Evolutionary conservation across 2,113 vertebrate genomes (phyloP).

Genomic region (Colaptes auratus): DNA sequence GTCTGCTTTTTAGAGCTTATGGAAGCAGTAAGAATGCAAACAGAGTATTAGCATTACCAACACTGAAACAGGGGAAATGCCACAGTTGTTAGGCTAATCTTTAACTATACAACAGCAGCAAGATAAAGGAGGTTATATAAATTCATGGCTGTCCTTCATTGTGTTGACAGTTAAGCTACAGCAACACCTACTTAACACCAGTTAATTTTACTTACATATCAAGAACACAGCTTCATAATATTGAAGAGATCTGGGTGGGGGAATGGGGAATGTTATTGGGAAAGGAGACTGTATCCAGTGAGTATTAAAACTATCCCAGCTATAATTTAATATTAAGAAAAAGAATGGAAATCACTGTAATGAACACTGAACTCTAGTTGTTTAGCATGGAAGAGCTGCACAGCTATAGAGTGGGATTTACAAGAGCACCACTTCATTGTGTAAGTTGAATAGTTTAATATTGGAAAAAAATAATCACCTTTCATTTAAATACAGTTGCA

Average conservation of each 20-base stretch:
- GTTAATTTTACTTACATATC: neutral
- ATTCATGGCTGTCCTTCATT: neutral
- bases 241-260: neutral
- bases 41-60: neutral
- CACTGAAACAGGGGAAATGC: neutral
- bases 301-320: neutral
- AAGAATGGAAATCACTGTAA: too few species aligned
- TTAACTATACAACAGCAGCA: neutral
- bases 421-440: too few species aligned
- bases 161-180: neutral
- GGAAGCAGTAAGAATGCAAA: neutral
- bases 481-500: too few species aligned
- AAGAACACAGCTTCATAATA: neutral
- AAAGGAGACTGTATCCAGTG: neutral
- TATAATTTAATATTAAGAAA: too few species aligned
- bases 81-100: neutral
- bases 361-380: too few species aligned
- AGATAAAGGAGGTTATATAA: neutral
- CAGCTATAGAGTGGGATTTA: too few species aligned
- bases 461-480: too few species aligned
- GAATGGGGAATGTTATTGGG: neutral
- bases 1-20: neutral
- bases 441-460: too few species aligned
- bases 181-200: neutral
- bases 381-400: neutral